A percentile compares a stretch with the other conserved stretches of the same genome.
Evolutionary conservation across 1,140 invertebrate genomes (phyloP).

Genomic region (Drosophila cardini): DNA sequence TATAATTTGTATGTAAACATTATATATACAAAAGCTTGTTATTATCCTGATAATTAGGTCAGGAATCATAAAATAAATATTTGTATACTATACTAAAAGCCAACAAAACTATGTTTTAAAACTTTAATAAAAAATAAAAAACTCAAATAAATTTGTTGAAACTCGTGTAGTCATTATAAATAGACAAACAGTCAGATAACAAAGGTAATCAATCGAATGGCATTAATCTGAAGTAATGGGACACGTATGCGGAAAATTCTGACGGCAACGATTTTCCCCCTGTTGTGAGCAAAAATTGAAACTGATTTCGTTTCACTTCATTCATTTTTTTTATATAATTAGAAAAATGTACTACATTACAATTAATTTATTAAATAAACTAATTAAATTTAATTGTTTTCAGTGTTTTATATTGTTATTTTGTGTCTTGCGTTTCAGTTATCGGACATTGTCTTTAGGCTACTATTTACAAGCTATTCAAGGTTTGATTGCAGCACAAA

Average conservation of each 20-base stretch:
- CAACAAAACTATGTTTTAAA: neutral
- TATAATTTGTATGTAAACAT: neutral
- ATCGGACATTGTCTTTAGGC: slow-evolving; percentile 64
- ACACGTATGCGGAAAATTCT: slow-evolving; percentile 1
- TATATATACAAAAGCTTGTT: neutral
- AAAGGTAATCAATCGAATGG: neutral
- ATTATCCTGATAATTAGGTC: neutral
- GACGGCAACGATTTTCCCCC: neutral
- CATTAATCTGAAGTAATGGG: slow-evolving; percentile 5
- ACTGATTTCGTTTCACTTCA: slow-evolving; percentile 25
- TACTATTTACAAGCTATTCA: slow-evolving; percentile 76
- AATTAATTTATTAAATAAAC: slow-evolving; percentile 80
- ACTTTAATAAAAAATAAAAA: slow-evolving; percentile 1
- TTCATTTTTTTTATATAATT: slow-evolving; percentile 70
- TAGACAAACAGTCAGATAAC: neutral
- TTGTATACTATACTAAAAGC: neutral
- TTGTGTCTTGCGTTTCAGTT: slow-evolving; percentile 61
- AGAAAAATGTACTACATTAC: slow-evolving; percentile 82
- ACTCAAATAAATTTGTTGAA: neutral
- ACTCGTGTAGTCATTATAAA: neutral
- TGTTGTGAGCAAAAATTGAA: slow-evolving; percentile 17
- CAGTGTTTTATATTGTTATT: slow-evolving; percentile 61
- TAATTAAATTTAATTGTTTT: slow-evolving; percentile 75
- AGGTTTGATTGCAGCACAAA: slow-evolving; percentile 62
- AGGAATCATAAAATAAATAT: neutral